These are phyloP conservation scores for Maniola hyperantus DNA, from an alignment of 2,888 invertebrate genomes.

Conservation along the genomic window DNA sequence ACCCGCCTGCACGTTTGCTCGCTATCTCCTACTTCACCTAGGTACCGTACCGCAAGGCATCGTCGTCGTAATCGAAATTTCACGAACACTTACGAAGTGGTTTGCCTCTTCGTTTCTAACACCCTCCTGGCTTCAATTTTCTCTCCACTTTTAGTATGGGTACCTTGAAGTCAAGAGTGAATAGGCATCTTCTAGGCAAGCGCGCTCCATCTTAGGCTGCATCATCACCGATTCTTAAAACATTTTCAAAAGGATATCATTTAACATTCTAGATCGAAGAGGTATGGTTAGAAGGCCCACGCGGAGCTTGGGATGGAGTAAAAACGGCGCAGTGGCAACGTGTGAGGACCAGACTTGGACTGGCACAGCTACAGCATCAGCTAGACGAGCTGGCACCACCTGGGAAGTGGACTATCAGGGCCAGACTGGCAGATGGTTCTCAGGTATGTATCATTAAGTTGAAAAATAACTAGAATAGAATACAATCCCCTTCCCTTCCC, in stretches of 20 bases:
- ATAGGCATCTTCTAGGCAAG: too few species aligned
- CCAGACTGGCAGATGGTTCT: constrained; percentile 63
- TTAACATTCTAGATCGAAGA: constrained; percentile 80
- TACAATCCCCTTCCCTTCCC: too few species aligned
- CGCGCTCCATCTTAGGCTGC: neutral
- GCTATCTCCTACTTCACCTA: too few species aligned
- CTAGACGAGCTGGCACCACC: constrained; percentile 71
- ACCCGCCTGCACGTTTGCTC: too few species aligned
- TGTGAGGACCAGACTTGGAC: constrained; percentile 82
- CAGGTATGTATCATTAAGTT: constrained; percentile 52
- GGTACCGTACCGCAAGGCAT: too few species aligned
- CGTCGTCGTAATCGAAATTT: too few species aligned
- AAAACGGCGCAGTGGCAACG: constrained; percentile 85
- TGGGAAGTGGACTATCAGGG: constrained; percentile 66
- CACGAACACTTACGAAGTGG: too few species aligned
- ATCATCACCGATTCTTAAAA: neutral
- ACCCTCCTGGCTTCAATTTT: too few species aligned
- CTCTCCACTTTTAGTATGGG: too few species aligned
- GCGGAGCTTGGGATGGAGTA: constrained; percentile 78
- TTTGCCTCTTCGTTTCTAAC: too few species aligned
- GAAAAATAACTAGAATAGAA: too few species aligned
- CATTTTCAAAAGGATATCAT: neutral
- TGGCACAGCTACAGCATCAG: constrained; percentile 79
- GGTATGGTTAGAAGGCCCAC: constrained; percentile 86
- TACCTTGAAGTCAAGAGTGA: too few species aligned